Evolutionary conservation across 1,140 invertebrate species (phyloP).

Genomic region (Episyrphus balteatus): DNA sequence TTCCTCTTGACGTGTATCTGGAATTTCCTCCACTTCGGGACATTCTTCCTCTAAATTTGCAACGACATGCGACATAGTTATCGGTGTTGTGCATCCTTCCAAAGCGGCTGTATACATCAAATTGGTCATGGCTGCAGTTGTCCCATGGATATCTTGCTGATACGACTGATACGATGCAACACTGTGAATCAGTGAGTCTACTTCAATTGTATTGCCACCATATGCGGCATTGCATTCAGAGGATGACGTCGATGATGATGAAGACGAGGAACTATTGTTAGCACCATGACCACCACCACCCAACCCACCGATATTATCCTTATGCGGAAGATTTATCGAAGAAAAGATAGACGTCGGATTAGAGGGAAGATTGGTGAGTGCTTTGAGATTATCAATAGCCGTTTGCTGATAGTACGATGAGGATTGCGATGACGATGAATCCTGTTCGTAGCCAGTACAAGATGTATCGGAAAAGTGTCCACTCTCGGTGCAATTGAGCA

Average conservation of each 20-base stretch:
- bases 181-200: slow-evolving; percentile 5
- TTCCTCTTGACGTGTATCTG: slow-evolving; percentile 38
- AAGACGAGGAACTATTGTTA: neutral
- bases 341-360: slow-evolving; percentile 38
- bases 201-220: too few relatives aligned
- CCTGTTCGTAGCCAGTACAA: neutral
- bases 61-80: slow-evolving; percentile 14
- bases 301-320: slow-evolving; percentile 9
- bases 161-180: neutral
- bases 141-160: slow-evolving; percentile 32
- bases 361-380: slow-evolving; percentile 34
- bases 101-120: neutral
- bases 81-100: neutral
- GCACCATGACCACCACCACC: slow-evolving; percentile 28
- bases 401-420: slow-evolving; percentile 10
- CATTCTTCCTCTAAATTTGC: slow-evolving; percentile 36
- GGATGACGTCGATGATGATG: neutral
- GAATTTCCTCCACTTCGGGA: slow-evolving; percentile 44
- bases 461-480: neutral
- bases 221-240: neutral
- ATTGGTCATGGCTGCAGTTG: slow-evolving; percentile 35
- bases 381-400: slow-evolving; percentile 39
- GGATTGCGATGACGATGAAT: neutral
- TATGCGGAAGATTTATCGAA: slow-evolving; percentile 36
- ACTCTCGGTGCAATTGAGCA: slow-evolving; percentile 1